These are phyloP conservation scores for Megalopta genalis DNA, from an alignment of 1,140 invertebrate species.

Conservation along the genomic window DNA sequence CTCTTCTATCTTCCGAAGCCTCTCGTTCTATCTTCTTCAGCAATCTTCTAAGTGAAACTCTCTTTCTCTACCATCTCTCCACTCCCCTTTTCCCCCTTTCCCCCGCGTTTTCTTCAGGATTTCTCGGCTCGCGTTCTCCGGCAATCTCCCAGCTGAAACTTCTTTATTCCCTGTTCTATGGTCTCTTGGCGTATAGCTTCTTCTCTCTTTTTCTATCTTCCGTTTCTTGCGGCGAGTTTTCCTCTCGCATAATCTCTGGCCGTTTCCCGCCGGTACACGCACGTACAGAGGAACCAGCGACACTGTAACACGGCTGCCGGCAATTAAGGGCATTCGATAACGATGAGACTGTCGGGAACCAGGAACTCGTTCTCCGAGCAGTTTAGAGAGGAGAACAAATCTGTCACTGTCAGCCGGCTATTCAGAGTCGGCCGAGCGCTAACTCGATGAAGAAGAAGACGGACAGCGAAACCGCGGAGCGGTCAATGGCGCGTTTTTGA, in stretches of 20 bases:
- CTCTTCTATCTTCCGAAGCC: no score
- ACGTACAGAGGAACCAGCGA: neutral
- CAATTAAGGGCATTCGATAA: slow-evolving; percentile 66
- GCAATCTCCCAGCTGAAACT: no score
- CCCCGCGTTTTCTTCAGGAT: no score
- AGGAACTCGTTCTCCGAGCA: slow-evolving; percentile 34
- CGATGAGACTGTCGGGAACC: slow-evolving; percentile 51
- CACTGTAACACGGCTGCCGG: slow-evolving; percentile 29
- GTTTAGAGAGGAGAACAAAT: slow-evolving; percentile 52
- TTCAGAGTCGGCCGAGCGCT: slow-evolving; percentile 40
- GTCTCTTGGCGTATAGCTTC: no score
- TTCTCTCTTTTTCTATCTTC: neutral
- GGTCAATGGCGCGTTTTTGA: neutral
- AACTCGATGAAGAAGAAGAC: slow-evolving; percentile 40
- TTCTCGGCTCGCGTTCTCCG: no score
- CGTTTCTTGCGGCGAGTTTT: neutral
- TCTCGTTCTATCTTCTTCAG: no score
- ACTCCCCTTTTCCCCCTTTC: no score
- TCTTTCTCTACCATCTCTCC: no score
- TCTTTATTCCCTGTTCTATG: no score
- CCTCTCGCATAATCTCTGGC: slow-evolving; percentile 6
- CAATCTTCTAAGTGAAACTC: no score
- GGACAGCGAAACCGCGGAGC: slow-evolving; percentile 15
- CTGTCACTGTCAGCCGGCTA: slow-evolving; percentile 61
- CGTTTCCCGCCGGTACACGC: neutral